These are phyloP conservation scores for Synodontis membranacea DNA, from an alignment of 2,113 vertebrate genomes.

Conservation along the genomic window DNA sequence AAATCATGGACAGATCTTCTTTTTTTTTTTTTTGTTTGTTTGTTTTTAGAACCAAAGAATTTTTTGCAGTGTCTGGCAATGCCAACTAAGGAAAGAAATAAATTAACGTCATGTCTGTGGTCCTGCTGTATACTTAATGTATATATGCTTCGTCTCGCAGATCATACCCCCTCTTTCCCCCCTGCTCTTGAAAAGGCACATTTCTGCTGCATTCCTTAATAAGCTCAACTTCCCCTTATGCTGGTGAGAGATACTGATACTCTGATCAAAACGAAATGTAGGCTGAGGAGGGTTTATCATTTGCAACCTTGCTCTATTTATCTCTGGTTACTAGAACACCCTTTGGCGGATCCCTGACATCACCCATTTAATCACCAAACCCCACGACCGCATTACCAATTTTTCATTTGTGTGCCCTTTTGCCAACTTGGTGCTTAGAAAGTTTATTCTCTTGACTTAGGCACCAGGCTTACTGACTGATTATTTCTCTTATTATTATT, in stretches of 20 bases:
- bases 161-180: background rate
- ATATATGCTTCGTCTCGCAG: background rate
- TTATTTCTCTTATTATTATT: background rate
- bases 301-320: slow-evolving; percentile 28
- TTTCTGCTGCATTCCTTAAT: background rate
- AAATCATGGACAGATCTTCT: background rate
- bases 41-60: no score
- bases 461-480: background rate
- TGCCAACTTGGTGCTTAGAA: background rate
- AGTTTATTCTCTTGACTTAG: background rate
- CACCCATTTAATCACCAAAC: slow-evolving; percentile 42
- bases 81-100: background rate
- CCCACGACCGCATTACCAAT: slow-evolving; percentile 18
- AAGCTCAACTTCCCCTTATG: background rate
- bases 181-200: background rate
- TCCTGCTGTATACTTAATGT: no score
- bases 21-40: no score
- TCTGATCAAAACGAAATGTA: slow-evolving; percentile 23
- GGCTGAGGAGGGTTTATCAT: slow-evolving; percentile 36
- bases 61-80: background rate
- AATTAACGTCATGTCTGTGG: background rate
- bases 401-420: background rate
- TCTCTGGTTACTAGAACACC: slow-evolving; percentile 31
- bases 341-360: slow-evolving; percentile 38
- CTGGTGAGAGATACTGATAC: slow-evolving; percentile 21